These are phyloP conservation scores for Iselma pallidipennis DNA, from an alignment of 2,888 invertebrate genomes.

Conservation along the genomic window DNA sequence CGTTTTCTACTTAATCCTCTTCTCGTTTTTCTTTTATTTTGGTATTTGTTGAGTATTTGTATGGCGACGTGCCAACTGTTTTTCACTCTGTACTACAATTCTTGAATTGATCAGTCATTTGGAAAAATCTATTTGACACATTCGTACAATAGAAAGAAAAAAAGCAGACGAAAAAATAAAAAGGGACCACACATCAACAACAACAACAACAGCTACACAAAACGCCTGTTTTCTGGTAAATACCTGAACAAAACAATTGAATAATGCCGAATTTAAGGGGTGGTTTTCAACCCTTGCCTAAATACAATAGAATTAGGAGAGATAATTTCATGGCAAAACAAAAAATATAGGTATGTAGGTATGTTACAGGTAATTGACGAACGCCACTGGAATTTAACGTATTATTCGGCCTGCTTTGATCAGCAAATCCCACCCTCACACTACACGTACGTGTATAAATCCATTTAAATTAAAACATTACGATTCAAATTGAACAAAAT, in stretches of 20 bases:
- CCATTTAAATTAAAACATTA: too few species aligned
- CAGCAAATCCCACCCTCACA: too few species aligned
- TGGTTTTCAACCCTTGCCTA: too few species aligned
- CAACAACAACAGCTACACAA: background rate
- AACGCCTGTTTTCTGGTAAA: background rate
- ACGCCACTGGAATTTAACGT: too few species aligned
- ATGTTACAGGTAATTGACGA: too few species aligned
- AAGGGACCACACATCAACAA: conserved; percentile 28
- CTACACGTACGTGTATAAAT: too few species aligned
- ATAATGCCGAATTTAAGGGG: too few species aligned
- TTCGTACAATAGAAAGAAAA: conserved; percentile 34
- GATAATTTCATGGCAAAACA: too few species aligned
- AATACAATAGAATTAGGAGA: too few species aligned
- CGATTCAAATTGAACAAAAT: too few species aligned
- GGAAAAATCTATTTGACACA: conserved; percentile 47
- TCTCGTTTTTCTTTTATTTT: background rate
- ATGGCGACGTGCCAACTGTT: background rate
- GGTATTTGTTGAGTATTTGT: background rate
- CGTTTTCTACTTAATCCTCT: background rate
- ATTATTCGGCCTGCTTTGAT: too few species aligned
- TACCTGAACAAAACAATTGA: background rate
- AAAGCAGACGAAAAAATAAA: conserved; percentile 33
- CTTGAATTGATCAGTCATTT: conserved; percentile 32
- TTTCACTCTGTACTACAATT: background rate
- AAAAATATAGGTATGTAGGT: too few species aligned